Evolutionary conservation across 1,140 invertebrate species (phyloP).

Genomic region (Scaptomyza montana): DNA sequence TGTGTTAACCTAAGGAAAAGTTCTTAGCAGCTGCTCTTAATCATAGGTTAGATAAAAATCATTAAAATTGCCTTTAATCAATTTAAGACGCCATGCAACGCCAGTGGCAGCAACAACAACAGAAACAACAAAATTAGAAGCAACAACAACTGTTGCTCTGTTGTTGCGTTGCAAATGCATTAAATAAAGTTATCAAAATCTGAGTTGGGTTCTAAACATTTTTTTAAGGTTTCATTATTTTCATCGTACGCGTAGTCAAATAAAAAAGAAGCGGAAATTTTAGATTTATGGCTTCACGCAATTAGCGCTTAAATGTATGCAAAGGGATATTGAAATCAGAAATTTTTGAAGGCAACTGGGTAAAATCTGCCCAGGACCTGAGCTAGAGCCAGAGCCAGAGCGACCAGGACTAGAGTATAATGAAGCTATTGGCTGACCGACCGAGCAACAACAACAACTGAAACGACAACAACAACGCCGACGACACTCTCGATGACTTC

Average conservation of each 20-base stretch:
- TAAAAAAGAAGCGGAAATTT: slow-evolving; percentile 57
- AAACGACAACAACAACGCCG: slow-evolving; percentile 4
- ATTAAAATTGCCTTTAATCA: slow-evolving; percentile 8
- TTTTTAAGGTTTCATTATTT: slow-evolving; percentile 15
- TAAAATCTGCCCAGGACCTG: slow-evolving; percentile 22
- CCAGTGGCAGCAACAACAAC: neutral
- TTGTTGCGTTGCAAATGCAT: slow-evolving; percentile 69
- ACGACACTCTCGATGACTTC: slow-evolving; percentile 80
- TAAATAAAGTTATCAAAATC: slow-evolving; percentile 75
- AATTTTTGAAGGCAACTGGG: neutral
- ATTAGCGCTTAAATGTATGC: slow-evolving; percentile 81
- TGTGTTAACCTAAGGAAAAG: neutral
- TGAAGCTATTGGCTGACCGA: slow-evolving; percentile 72
- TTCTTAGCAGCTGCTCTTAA: slow-evolving; percentile 21
- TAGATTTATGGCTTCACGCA: slow-evolving; percentile 82
- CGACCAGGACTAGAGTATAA: slow-evolving; percentile 63
- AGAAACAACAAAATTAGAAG: neutral
- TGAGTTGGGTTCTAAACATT: slow-evolving; percentile 8
- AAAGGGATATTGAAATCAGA: slow-evolving; percentile 74
- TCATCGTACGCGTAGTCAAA: slow-evolving; percentile 36
- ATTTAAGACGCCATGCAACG: slow-evolving; percentile 9
- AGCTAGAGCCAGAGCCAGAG: slow-evolving; percentile 8
- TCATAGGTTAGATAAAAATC: neutral
- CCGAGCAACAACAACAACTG: slow-evolving; percentile 33
- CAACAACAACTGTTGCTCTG: slow-evolving; percentile 59